These are phyloP conservation scores for Acromyrmex charruanus DNA, from an alignment of 1,140 invertebrate species.

Conservation along the genomic window DNA sequence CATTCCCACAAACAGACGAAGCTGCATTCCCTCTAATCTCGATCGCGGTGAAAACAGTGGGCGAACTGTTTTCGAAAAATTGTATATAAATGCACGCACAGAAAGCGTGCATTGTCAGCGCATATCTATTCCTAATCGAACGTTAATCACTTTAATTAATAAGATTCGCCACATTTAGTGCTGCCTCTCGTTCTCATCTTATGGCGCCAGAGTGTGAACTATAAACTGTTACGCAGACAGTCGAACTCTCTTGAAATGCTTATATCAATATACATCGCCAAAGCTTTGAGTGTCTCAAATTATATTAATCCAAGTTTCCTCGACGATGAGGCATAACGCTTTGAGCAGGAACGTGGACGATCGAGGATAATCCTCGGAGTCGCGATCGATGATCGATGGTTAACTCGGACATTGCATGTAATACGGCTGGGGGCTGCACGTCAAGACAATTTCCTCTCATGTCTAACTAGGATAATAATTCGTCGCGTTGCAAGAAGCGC, in stretches of 20 bases:
- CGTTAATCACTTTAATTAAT: slow-evolving; percentile 12
- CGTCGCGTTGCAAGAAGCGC: slow-evolving; percentile 19
- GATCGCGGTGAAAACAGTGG: slow-evolving; percentile 20
- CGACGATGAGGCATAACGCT: not conserved
- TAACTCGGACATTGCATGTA: slow-evolving; percentile 47
- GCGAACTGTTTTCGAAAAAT: slow-evolving; percentile 30
- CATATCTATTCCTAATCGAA: slow-evolving; percentile 33
- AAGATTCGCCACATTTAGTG: not conserved
- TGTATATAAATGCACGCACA: slow-evolving; percentile 62
- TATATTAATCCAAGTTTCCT: not conserved
- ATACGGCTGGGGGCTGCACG: slow-evolving; percentile 41
- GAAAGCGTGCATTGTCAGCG: slow-evolving; percentile 31
- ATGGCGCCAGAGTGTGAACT: not conserved
- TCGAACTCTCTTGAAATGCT: not conserved
- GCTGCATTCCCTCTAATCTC: slow-evolving; percentile 70
- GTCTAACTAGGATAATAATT: slow-evolving; percentile 31
- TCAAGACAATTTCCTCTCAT: slow-evolving; percentile 49
- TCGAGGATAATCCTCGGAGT: slow-evolving; percentile 20
- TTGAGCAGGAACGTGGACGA: not conserved
- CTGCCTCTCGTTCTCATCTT: not conserved
- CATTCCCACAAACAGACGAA: slow-evolving; percentile 68
- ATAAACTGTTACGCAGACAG: not conserved
- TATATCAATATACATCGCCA: not conserved
- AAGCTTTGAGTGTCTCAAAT: not conserved
- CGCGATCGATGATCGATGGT: slow-evolving; percentile 63